Conservation (phyloP, 2,113 vertebrate genomes). For the Nettapus auritus region DNA sequence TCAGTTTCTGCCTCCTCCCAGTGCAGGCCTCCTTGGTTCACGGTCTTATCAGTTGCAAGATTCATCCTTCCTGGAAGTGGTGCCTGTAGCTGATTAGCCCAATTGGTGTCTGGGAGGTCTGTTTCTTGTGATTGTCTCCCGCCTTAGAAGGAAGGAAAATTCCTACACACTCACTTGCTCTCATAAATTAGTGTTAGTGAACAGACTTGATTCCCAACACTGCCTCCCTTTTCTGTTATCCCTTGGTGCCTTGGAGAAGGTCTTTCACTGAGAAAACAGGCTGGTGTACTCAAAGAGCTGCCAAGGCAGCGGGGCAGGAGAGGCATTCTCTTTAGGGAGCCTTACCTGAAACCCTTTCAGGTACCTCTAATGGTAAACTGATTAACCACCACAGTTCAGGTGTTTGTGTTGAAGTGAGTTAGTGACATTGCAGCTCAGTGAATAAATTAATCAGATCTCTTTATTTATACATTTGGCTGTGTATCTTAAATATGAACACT, state of each 20-base stretch:
- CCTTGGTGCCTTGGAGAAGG: background rate
- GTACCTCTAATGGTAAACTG: background rate
- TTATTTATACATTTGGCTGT: background rate
- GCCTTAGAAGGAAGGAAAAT: too few relatives aligned
- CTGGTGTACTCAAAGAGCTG: background rate
- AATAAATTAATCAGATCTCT: background rate
- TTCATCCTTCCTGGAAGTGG: too few relatives aligned
- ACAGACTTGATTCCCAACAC: background rate
- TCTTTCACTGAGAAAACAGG: background rate
- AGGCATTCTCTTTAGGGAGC: background rate
- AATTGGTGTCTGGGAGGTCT: too few relatives aligned
- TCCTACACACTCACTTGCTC: too few relatives aligned
- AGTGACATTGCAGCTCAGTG: background rate
- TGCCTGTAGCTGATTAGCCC: too few relatives aligned
- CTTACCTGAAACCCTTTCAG: background rate
- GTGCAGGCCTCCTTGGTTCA: too few relatives aligned
- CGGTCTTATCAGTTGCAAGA: too few relatives aligned
- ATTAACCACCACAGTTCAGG: background rate
- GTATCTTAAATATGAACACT: background rate
- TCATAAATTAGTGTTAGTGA: too few relatives aligned
- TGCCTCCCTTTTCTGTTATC: background rate
- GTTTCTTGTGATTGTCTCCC: too few relatives aligned
- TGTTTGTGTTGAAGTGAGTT: background rate
- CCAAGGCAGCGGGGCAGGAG: background rate
- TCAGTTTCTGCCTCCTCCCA: too few relatives aligned